phyloP scores from a whole-genome alignment of 2,888 invertebrate species.

The Parnassius glacialis region DNA sequence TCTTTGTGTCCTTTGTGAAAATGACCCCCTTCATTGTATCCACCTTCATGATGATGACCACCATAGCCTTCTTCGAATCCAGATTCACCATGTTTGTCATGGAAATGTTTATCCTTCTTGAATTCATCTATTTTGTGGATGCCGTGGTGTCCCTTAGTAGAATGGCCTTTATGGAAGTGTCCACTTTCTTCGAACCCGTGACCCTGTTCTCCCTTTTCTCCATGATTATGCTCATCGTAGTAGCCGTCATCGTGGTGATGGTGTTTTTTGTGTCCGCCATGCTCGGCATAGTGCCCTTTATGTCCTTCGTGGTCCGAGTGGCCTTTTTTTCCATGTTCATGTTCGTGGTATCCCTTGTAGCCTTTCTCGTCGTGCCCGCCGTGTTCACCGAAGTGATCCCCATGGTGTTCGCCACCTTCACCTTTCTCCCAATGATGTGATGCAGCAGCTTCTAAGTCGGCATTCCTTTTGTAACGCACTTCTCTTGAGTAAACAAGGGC shows the following conservation, averaged over 20 bases:
- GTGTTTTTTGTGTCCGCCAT: conserved; percentile 82
- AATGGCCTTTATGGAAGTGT: conserved; percentile 90
- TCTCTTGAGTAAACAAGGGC: conserved; percentile 71
- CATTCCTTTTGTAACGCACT: conserved; percentile 66
- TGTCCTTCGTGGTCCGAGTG: conserved; percentile 85
- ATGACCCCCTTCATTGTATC: conserved; percentile 88
- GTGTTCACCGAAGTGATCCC: conserved; percentile 81
- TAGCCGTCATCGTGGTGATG: conserved; percentile 85
- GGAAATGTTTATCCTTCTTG: conserved; percentile 93
- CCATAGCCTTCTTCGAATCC: conserved; percentile 91
- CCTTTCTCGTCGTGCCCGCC: conserved; percentile 86
- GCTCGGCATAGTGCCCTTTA: conserved; percentile 81
- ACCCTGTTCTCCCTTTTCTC: conserved; percentile 84
- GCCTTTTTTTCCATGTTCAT: conserved; percentile 85
- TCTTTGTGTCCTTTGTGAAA: conserved; percentile 90
- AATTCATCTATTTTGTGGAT: conserved; percentile 92
- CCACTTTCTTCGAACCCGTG: conserved; percentile 80
- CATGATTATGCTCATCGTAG: conserved; percentile 82
- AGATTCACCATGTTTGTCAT: conserved; percentile 90
- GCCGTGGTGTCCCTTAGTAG: conserved; percentile 91
- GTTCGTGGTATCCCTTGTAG: conserved; percentile 84
- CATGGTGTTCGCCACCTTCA: conserved; percentile 83
- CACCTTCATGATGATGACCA: conserved; percentile 87
- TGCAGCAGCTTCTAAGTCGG: conserved; percentile 77
- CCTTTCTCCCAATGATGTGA: conserved; percentile 76